These are phyloP conservation scores for Thunnus thynnus DNA, from an alignment of 2,113 vertebrate species.

Conservation along the genomic window DNA sequence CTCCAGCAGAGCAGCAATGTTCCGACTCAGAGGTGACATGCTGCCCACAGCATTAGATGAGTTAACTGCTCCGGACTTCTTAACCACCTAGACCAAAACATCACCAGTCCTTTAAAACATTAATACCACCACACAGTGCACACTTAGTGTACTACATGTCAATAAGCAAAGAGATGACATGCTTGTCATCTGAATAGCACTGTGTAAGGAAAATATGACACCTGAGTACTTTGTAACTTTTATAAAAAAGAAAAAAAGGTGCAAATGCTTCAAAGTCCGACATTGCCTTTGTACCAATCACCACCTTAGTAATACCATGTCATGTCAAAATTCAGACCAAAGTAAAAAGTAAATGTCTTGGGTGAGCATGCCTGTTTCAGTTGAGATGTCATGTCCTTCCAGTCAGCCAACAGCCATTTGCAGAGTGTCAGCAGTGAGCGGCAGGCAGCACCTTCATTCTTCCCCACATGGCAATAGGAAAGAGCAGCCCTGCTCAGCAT, in stretches of 20 bases:
- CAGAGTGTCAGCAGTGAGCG: conserved; percentile 96
- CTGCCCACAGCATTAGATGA: conserved; percentile 57
- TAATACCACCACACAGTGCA: neutral
- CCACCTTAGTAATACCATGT: neutral
- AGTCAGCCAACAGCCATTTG: conserved; percentile 97
- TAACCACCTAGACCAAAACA: conserved; percentile 80
- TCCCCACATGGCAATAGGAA: conserved; percentile 93
- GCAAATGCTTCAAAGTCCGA: neutral
- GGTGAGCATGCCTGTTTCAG: conserved; percentile 88
- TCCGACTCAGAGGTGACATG: conserved; percentile 89
- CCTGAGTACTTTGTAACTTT: neutral
- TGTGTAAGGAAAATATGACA: neutral
- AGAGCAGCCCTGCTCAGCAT: conserved; percentile 96
- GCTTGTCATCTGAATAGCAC: neutral
- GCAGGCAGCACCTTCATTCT: conserved; percentile 94
- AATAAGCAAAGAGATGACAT: neutral
- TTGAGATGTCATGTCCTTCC: conserved; percentile 97
- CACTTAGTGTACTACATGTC: neutral
- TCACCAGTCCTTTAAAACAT: neutral
- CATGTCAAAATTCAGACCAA: neutral
- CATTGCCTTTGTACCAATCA: too few species aligned
- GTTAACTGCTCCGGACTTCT: conserved; percentile 69
- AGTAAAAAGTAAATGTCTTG: neutral
- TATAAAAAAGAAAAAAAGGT: neutral
- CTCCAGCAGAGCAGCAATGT: conserved; percentile 91